Base-by-base conservation (phyloP, 2,797 vertebrate genomes). In the Bradypodion pumilum region DNA sequence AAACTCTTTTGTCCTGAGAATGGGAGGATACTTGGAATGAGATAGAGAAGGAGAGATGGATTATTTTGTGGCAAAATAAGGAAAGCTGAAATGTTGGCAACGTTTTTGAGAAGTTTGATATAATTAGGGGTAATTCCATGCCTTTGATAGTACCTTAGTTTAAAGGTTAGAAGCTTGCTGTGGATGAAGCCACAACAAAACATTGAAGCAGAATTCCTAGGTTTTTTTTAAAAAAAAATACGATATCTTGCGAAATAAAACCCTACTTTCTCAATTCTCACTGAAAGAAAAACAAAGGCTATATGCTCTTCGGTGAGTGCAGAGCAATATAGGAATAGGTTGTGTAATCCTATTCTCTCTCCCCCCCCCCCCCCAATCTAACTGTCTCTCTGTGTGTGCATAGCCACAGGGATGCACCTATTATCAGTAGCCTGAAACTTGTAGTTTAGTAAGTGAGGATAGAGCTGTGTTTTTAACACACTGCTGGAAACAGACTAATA, bases 221-320 rank as follows among this genome's bases (percentile, higher is more conserved):
- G 23, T 4, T 1, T 63, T 44, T 76, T 49, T 78, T n/a, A n/a
- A n/a, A n/a, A n/a, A 44, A 19, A 40, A 69, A 62, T 7, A 29
- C n/a, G 49, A 46, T 21, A 32, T 52, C 16, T 69, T 68, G 72
- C 23, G 25, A 80, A 75, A 74, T 66, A 42, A 74, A 21, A 29
- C 19, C 12, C n/a, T 52, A 12, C 25, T 70, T 83, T 74, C 81
- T 68, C 56, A 75, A 27, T 35, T 69, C 62, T 62, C 42, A 46
- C 35, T 62, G n/a, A 70, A 81, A 75, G n/a, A 59, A 69, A 49
- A 85, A 37, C 69, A 66, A 78, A 78, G 69, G 10, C 44, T 80
- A 56, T n/a, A 74, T 27, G 35, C 10, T 23, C 5, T 49, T n/a
- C 9, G 42, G 66, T 32, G 32, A 10, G 32, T 27, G 8, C 16